Evolutionary conservation across 2,113 vertebrate genomes (phyloP).

Genomic region (Sylvia atricapilla): DNA sequence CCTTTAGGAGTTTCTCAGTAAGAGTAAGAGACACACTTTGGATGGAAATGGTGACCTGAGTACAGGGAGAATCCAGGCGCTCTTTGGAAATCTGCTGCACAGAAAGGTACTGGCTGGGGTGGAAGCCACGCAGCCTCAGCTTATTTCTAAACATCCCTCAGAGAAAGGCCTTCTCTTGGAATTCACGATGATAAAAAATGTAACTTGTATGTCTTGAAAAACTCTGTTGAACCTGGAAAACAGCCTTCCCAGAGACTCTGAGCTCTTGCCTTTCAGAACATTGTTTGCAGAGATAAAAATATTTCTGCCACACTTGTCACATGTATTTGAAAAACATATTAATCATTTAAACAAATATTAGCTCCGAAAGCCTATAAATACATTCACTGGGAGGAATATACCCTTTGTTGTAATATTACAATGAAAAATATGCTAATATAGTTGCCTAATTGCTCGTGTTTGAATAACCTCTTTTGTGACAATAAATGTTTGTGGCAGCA

Average conservation of each 20-base stretch:
- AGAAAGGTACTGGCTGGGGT: not conserved
- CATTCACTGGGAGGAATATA: conserved; percentile 64
- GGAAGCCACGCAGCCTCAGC: not conserved
- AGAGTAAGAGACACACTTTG: not conserved
- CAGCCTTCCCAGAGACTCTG: not conserved
- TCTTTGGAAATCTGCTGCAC: not conserved
- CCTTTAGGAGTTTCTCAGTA: not conserved
- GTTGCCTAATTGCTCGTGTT: conserved; percentile 73
- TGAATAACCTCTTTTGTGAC: conserved; percentile 73
- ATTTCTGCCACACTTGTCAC: conserved; percentile 70
- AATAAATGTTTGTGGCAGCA: conserved; percentile 64
- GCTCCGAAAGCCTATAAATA: conserved; percentile 71
- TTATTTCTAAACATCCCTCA: not conserved
- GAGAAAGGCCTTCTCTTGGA: not conserved
- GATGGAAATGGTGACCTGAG: not conserved
- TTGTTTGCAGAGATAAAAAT: conserved; percentile 60
- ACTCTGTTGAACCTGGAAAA: conserved; percentile 22
- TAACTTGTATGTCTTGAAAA: not conserved
- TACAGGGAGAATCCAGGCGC: not conserved
- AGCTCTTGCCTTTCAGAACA: conserved; percentile 43
- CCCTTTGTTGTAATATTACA: conserved; percentile 69
- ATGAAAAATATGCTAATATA: conserved; percentile 76
- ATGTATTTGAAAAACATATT: conserved; percentile 77
- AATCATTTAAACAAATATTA: conserved; percentile 81
- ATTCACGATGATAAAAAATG: not conserved